Conservation (phyloP, 2,797 vertebrate genomes). For the Cyclura pinguis region DNA sequence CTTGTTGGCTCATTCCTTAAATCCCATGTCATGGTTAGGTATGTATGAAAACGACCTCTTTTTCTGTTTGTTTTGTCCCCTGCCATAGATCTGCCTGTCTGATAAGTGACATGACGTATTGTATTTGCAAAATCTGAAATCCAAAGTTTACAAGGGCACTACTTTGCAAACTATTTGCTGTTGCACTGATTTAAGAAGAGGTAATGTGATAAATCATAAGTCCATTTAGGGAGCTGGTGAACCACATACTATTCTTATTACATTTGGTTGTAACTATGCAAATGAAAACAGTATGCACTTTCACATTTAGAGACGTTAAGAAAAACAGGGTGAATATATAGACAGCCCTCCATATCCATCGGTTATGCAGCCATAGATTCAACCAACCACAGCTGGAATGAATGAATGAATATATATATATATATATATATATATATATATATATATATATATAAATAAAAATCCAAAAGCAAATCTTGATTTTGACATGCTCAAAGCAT, state of each 20-base stretch:
- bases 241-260: not conserved
- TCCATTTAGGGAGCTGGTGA: not conserved
- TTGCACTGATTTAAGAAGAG: not conserved
- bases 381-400: too few relatives aligned
- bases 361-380: too few relatives aligned
- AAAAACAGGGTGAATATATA: not conserved
- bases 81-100: not conserved
- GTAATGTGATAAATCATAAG: not conserved
- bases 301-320: not conserved
- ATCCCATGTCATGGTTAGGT: not conserved
- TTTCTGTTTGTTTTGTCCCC: not conserved
- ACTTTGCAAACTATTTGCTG: not conserved
- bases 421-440: too few relatives aligned
- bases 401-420: too few relatives aligned
- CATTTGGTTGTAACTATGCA: not conserved
- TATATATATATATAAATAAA: too few relatives aligned
- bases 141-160: not conserved
- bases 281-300: not conserved
- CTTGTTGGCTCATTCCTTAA: not conserved
- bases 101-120: not conserved
- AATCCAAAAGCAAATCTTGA: too few relatives aligned
- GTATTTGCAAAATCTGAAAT: not conserved
- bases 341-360: too few relatives aligned
- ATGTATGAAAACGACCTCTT: too few relatives aligned
- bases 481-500: too few relatives aligned